Evolutionary conservation across 2,888 invertebrate genomes (phyloP), one percentile per base, ranked within the genome.

Genomic region (Nyleta sp.): DNA sequence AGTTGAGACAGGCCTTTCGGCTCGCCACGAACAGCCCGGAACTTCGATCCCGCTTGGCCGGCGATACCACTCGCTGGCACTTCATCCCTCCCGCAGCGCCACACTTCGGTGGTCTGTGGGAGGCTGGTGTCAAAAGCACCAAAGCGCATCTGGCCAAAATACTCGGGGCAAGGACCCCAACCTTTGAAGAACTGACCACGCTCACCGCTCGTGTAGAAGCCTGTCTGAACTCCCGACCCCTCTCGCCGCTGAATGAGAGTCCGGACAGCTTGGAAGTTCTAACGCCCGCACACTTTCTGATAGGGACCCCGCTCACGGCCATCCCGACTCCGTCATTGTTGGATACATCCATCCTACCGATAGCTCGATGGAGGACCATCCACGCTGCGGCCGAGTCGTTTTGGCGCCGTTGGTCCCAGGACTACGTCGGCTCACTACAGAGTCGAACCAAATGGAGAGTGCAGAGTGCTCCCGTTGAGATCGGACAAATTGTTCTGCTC

Each of bases 151-250:
- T 59, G n/a, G n/a, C n/a, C 6, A 28, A 28, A 8, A 2, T 59
- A 0, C 10, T 59, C 2, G 18, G n/a, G 0, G 44, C 5, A 1
- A 3, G 5, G 8, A 44, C 44, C 7, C 44, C 59, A 3, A 59
- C 59, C 2, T 59, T 44, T 44, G 59, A 59, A 18, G 59, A 44
- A 42, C 31, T 28, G 8, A 18, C 31, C 3, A 59, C 59, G 0
- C 13, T 59, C 8, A 42, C 28, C 6, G 42, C 44, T 2, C 31
- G 18, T 5, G 11, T 44, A 1, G 59, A 59, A 31, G 42, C 44
- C 7, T 59, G 59, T 11, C 44, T 59, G n/a, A 59, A 59, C 13
- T 59, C 59, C 10, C 24, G 59, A 3, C 59, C 44, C 1, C 17
- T 59, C 0, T 7, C 31, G 22, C 59, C 59, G 11, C 10, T 59